Percentiles rank a stretch among this genome's conserved stretches.
phyloP scores from a whole-genome alignment of 2,797 vertebrate genomes.

The Sciurus vulgaris region DNA sequence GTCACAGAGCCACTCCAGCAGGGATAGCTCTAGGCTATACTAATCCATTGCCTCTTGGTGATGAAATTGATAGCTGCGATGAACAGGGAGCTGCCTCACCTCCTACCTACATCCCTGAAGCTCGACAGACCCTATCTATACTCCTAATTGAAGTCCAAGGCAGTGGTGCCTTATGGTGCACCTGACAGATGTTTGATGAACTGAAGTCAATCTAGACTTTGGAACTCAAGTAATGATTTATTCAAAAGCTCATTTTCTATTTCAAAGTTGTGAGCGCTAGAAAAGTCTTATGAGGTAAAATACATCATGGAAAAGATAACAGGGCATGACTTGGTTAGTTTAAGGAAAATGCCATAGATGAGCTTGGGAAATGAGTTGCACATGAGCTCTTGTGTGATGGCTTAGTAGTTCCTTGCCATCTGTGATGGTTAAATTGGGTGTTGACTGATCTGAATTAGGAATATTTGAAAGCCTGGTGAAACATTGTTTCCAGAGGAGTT shows the following conservation, averaged over 20 bases:
- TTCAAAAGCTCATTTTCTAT: not conserved
- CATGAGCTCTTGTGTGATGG: not conserved
- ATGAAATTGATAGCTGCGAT: not conserved
- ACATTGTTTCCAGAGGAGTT: not conserved
- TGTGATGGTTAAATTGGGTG: not conserved
- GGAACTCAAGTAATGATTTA: not conserved
- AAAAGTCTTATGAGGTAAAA: not conserved
- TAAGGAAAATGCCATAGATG: not conserved
- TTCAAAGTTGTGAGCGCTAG: not conserved
- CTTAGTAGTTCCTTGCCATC: not conserved
- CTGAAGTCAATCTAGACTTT: not conserved
- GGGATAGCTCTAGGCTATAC: not conserved
- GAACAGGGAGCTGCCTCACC: not conserved
- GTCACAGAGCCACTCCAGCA: not conserved
- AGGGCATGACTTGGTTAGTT: not conserved
- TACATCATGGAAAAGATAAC: not conserved
- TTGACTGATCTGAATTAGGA: not conserved
- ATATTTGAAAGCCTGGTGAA: not conserved
- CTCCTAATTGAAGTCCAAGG: not conserved
- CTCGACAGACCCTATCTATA: not conserved
- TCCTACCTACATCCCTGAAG: not conserved
- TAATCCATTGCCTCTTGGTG: not conserved
- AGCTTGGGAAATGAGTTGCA: not conserved
- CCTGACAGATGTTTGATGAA: not conserved
- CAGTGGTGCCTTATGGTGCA: not conserved